Percentiles rank a stretch among this genome's conserved stretches.
Evolutionary conservation across 2,797 vertebrate genomes (phyloP).

Genomic region (Amphiprion clarkii): DNA sequence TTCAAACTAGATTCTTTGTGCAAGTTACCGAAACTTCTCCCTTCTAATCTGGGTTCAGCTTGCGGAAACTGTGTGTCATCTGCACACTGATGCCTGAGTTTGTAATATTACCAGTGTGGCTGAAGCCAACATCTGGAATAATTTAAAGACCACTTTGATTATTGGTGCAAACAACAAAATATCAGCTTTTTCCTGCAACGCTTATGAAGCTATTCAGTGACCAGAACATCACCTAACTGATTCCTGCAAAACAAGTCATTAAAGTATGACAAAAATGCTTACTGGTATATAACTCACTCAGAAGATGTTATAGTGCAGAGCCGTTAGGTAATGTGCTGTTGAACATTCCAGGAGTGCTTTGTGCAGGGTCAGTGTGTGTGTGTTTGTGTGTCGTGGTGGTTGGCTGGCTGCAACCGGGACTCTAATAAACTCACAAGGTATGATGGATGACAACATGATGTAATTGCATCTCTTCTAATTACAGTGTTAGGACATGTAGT

Average conservation of each 20-base stretch:
- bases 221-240: conserved; percentile 4
- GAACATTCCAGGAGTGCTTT: conserved; percentile 40
- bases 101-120: conserved; percentile 15
- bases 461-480: conserved; percentile 48
- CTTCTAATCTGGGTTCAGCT: not conserved
- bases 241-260: conserved; percentile 47
- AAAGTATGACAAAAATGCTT: conserved; percentile 31
- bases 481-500: conserved; percentile 55
- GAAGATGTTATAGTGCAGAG: conserved; percentile 21
- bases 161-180: conserved; percentile 28
- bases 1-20: conserved; percentile 6
- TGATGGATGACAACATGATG: conserved; percentile 56
- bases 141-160: conserved; percentile 20
- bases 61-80: conserved; percentile 3
- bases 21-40: not conserved
- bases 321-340: conserved; percentile 32
- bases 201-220: conserved; percentile 27
- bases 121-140: conserved; percentile 36
- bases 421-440: conserved; percentile 47
- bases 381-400: conserved; percentile 9
- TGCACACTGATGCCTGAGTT: conserved; percentile 15
- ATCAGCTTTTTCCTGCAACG: conserved; percentile 2
- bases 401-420: conserved; percentile 7
- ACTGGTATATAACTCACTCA: conserved; percentile 6
- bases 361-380: not conserved